Evolutionary conservation across 1,140 invertebrate species (phyloP).

Genomic region (Drosophila persimilis): DNA sequence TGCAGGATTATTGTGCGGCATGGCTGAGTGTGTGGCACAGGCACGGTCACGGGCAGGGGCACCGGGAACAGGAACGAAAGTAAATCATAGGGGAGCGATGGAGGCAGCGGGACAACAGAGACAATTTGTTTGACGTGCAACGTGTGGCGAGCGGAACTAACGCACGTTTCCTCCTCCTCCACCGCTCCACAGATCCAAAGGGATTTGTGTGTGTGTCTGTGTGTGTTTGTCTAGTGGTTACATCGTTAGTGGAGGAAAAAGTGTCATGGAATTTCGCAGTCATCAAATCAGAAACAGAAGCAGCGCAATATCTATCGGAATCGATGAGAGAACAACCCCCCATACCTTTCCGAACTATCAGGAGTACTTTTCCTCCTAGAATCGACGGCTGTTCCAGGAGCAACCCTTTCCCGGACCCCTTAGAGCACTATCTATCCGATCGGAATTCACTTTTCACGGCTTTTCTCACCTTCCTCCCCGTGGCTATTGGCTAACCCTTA

Average conservation of each 20-base stretch:
- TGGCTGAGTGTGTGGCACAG: conserved; percentile 28
- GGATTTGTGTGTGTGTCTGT: conserved; percentile 9
- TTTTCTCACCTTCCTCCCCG: conserved; percentile 3
- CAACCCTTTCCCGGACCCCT: conserved; percentile 6
- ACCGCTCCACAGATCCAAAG: conserved; percentile 13
- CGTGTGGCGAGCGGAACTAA: conserved; percentile 75
- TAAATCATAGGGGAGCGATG: conserved; percentile 24
- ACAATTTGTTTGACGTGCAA: conserved; percentile 78
- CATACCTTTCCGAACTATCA: neutral
- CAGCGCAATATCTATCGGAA: conserved; percentile 32
- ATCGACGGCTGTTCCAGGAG: too few relatives aligned
- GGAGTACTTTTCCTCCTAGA: neutral
- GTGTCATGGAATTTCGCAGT: conserved; percentile 34
- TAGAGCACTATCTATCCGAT: conserved; percentile 17
- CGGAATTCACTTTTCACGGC: conserved; percentile 7
- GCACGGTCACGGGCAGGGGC: too few relatives aligned
- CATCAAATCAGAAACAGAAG: conserved; percentile 10
- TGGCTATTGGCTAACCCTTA: conserved; percentile 34
- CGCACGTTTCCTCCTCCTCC: conserved; percentile 38
- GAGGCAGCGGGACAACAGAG: conserved; percentile 28
- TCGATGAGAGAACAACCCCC: conserved; percentile 23
- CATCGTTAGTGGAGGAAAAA: conserved; percentile 41
- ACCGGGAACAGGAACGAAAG: conserved; percentile 21
- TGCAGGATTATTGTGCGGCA: conserved; percentile 74
- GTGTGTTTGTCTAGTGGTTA: conserved; percentile 8